Evolutionary conservation across 2,888 invertebrate genomes (phyloP).

Genomic region (Hirudinaria manillensis): DNA sequence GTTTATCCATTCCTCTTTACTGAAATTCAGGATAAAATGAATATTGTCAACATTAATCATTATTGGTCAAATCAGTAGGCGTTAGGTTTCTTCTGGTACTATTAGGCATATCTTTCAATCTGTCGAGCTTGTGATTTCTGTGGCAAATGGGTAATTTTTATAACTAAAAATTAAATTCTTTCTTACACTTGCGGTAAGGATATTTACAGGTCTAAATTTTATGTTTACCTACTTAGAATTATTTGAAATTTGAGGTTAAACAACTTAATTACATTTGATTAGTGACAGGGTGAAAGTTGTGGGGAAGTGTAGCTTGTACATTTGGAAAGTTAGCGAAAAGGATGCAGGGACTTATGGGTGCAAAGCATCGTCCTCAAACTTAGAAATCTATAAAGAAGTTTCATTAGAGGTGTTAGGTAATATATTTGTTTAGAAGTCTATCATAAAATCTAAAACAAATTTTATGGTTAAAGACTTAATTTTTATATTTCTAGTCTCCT

Average conservation of each 20-base stretch:
- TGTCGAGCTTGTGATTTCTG: too few species aligned
- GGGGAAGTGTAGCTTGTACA: conserved; percentile 9
- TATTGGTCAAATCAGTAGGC: too few species aligned
- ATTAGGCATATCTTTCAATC: too few species aligned
- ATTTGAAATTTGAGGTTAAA: neutral
- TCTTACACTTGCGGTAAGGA: too few species aligned
- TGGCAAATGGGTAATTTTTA: too few species aligned
- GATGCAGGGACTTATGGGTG: conserved; percentile 15
- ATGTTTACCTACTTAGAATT: neutral
- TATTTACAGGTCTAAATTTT: too few species aligned
- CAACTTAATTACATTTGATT: neutral
- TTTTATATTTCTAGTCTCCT: neutral
- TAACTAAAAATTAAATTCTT: too few species aligned
- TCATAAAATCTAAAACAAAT: neutral
- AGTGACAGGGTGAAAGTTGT: neutral
- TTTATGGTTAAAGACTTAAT: neutral
- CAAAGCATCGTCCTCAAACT: neutral
- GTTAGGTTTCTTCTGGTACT: too few species aligned
- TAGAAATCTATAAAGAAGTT: neutral
- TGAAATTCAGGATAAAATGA: too few species aligned
- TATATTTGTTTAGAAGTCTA: neutral
- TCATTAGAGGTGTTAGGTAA: conserved; percentile 8
- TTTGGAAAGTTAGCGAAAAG: neutral
- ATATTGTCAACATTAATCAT: too few species aligned
- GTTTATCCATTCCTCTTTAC: too few species aligned